Evolutionary conservation across 2,797 vertebrate species (phyloP).

Genomic region (Philypnodon macrostomus): DNA sequence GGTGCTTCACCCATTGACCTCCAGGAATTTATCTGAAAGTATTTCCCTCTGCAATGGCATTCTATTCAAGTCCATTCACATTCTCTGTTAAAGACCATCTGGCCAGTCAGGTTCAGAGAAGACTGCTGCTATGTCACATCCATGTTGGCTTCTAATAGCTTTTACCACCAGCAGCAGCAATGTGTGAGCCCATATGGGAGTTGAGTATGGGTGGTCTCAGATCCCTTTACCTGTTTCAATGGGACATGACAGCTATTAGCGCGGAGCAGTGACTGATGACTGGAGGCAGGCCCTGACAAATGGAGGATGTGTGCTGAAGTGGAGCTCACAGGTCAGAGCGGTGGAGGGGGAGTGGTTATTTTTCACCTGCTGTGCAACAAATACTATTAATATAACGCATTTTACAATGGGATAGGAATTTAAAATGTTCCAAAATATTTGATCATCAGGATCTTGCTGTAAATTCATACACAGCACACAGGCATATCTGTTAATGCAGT

Average conservation of each 20-base stretch:
- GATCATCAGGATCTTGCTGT: slow-evolving; percentile 2
- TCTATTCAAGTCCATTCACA: no score
- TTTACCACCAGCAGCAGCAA: slow-evolving; percentile 6
- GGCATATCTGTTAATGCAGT: not conserved
- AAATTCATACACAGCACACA: slow-evolving; percentile 10
- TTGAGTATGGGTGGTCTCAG: slow-evolving; percentile 34
- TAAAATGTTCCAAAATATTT: no score
- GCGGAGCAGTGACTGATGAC: slow-evolving; percentile 30
- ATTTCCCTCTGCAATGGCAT: no score
- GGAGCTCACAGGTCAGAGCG: slow-evolving; percentile 31
- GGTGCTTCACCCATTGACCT: no score
- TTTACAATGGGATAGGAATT: no score
- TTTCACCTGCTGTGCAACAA: no score
- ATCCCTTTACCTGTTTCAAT: slow-evolving; percentile 10
- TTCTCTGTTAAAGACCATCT: no score
- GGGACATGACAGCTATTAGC: slow-evolving; percentile 9
- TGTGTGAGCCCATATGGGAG: slow-evolving; percentile 15
- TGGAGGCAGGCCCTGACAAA: slow-evolving; percentile 36
- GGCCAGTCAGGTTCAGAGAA: no score
- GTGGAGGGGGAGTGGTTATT: no score
- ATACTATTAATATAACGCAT: no score
- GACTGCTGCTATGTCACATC: not conserved
- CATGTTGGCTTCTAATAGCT: slow-evolving; percentile 3
- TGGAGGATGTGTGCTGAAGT: slow-evolving; percentile 31
- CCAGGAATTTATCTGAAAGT: no score